Evolutionary conservation across 2,797 vertebrate genomes (phyloP).

Genomic region (Acanthurus tractus): DNA sequence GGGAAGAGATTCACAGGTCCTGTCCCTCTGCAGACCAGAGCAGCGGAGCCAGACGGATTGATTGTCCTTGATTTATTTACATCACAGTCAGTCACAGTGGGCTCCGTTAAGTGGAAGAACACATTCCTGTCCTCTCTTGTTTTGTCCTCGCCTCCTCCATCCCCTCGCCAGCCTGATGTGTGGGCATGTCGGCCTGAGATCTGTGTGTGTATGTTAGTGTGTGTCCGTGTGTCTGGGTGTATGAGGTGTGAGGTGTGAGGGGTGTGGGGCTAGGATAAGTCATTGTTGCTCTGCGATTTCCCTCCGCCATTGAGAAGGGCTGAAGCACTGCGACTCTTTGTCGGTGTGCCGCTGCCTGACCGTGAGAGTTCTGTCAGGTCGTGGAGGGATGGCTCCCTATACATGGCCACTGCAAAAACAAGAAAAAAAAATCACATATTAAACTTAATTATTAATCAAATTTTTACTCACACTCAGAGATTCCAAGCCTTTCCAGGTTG

Average conservation of each 20-base stretch:
- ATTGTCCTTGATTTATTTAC: constrained; percentile 84
- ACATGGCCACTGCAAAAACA: constrained; percentile 82
- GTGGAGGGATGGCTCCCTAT: constrained; percentile 86
- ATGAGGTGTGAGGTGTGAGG: constrained; percentile 21
- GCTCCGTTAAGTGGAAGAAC: constrained; percentile 77
- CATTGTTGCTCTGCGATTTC: constrained; percentile 84
- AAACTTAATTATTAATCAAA: not conserved
- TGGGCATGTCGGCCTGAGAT: constrained; percentile 78
- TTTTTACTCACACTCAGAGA: not conserved
- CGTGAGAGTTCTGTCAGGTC: constrained; percentile 86
- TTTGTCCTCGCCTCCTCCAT: constrained; percentile 41
- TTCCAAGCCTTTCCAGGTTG: no score
- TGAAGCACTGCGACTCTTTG: constrained; percentile 86
- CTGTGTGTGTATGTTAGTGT: constrained; percentile 52
- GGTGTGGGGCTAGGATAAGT: constrained; percentile 82
- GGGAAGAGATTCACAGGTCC: constrained; percentile 58
- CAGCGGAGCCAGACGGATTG: constrained; percentile 70
- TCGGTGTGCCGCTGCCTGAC: constrained; percentile 85
- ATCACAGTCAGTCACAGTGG: constrained; percentile 85
- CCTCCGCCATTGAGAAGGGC: constrained; percentile 83
- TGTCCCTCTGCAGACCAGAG: constrained; percentile 59
- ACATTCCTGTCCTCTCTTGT: constrained; percentile 45
- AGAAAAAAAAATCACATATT: constrained; percentile 21
- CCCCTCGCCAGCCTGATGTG: constrained; percentile 64
- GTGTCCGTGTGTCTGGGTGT: constrained; percentile 15